A percentile compares a stretch with the other conserved stretches of the same genome.
phyloP scores from a whole-genome alignment of 2,888 invertebrate genomes.

The Eulithis testata region DNA sequence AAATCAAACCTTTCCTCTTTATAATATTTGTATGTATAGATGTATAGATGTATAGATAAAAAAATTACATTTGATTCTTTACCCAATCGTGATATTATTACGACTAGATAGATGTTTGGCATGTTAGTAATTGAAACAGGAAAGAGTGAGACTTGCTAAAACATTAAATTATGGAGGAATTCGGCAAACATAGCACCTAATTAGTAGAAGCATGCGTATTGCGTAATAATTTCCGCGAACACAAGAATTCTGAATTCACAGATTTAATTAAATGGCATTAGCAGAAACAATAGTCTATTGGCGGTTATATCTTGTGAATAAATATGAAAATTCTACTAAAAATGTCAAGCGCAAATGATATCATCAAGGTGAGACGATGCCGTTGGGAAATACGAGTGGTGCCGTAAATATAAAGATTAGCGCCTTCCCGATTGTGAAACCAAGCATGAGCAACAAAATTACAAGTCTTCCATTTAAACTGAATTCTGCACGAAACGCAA shows the following conservation, averaged over 20 bases:
- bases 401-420: conserved; percentile 27
- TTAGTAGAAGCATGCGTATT: conserved; percentile 17
- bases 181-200: conserved; percentile 27
- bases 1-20: too few relatives aligned
- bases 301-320: conserved; percentile 33
- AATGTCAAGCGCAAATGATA: conserved; percentile 43
- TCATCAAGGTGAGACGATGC: conserved; percentile 34
- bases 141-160: conserved; percentile 21
- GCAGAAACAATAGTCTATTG: conserved; percentile 36
- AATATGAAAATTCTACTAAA: conserved; percentile 31
- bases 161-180: conserved; percentile 11
- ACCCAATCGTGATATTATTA: neutral
- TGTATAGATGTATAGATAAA: too few relatives aligned
- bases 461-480: neutral
- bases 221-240: conserved; percentile 22
- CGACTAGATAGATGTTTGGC: neutral
- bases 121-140: conserved; percentile 14
- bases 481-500: conserved; percentile 1
- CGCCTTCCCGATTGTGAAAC: conserved; percentile 22
- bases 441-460: conserved; percentile 1
- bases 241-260: conserved; percentile 25
- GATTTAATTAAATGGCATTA: conserved; percentile 25
- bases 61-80: neutral
- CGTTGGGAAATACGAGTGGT: conserved; percentile 28
- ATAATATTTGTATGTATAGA: too few relatives aligned